Percentiles rank a stretch among this genome's conserved stretches.
phyloP scores from a whole-genome alignment of 1,140 invertebrate genomes.

The Contarinia nasturtii region DNA sequence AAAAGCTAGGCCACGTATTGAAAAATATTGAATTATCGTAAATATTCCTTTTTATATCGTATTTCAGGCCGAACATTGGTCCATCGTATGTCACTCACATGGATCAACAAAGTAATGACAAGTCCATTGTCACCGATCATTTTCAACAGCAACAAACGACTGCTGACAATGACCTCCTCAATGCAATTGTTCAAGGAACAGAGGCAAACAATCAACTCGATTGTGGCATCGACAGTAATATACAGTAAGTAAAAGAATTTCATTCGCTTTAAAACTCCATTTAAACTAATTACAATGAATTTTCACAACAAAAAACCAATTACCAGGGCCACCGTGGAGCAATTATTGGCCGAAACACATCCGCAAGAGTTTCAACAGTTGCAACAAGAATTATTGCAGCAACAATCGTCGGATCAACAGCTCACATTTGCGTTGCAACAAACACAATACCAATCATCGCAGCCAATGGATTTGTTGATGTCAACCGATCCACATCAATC shows the following conservation, averaged over 20 bases:
- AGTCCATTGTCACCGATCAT: neutral
- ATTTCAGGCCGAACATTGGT: conserved; percentile 1
- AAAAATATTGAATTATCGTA: too few species aligned
- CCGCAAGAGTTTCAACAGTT: too few species aligned
- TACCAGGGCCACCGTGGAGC: neutral
- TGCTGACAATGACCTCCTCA: too few species aligned
- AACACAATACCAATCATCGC: neutral
- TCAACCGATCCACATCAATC: neutral
- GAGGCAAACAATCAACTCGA: neutral
- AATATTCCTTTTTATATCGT: too few species aligned
- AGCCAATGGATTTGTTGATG: neutral
- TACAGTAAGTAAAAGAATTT: neutral
- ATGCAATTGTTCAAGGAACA: conserved; percentile 1
- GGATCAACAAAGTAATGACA: neutral
- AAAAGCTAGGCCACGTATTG: too few species aligned
- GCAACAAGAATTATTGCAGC: too few species aligned
- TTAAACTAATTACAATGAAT: neutral
- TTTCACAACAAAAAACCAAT: neutral
- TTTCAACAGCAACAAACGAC: neutral
- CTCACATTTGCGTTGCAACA: neutral
- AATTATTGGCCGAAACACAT: too few species aligned
- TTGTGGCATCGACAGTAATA: neutral
- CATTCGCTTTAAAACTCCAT: neutral
- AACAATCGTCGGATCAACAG: neutral
- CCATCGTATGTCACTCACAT: neutral